Evolutionary conservation across 2,797 vertebrate species (phyloP).

Genomic region (Hybognathus amarus): DNA sequence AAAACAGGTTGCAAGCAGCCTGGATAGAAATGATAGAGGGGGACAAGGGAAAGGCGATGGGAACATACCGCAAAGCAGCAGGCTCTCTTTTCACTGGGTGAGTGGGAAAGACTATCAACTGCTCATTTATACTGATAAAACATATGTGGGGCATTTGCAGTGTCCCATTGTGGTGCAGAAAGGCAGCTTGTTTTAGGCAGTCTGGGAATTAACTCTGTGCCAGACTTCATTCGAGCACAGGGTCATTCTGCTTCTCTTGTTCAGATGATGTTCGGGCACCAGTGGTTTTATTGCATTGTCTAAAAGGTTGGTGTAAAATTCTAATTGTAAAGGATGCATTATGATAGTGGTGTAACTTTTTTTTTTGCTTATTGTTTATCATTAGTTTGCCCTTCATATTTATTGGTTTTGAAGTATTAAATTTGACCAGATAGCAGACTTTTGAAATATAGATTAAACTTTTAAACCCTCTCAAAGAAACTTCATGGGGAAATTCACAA

Average conservation of each 20-base stretch:
- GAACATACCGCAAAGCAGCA: constrained; percentile 29
- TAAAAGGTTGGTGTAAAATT: not conserved
- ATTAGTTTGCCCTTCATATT: not conserved
- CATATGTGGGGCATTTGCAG: constrained; percentile 40
- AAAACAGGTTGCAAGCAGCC: constrained; percentile 42
- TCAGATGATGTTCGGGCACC: constrained; percentile 26
- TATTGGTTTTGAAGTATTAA: not conserved
- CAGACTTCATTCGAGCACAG: not conserved
- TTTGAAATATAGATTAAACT: not conserved
- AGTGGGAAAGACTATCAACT: constrained; percentile 9
- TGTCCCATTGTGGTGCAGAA: constrained; percentile 20
- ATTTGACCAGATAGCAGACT: not conserved
- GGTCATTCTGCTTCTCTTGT: constrained; percentile 3
- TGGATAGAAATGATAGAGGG: constrained; percentile 40
- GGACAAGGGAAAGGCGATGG: constrained; percentile 7
- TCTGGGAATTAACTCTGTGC: constrained; percentile 18
- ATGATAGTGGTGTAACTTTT: not conserved
- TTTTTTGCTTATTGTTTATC: not conserved
- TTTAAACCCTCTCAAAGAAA: not conserved
- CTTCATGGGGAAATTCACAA: not conserved
- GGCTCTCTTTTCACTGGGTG: constrained; percentile 20
- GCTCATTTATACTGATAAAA: constrained; percentile 33
- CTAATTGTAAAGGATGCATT: not conserved
- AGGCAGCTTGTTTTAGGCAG: constrained; percentile 27
- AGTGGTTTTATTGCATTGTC: not conserved